A percentile compares a stretch with the other conserved stretches of the same genome.
These are phyloP conservation scores for Drosophila prosaltans DNA, from an alignment of 1,140 invertebrate genomes.

Conservation along the genomic window DNA sequence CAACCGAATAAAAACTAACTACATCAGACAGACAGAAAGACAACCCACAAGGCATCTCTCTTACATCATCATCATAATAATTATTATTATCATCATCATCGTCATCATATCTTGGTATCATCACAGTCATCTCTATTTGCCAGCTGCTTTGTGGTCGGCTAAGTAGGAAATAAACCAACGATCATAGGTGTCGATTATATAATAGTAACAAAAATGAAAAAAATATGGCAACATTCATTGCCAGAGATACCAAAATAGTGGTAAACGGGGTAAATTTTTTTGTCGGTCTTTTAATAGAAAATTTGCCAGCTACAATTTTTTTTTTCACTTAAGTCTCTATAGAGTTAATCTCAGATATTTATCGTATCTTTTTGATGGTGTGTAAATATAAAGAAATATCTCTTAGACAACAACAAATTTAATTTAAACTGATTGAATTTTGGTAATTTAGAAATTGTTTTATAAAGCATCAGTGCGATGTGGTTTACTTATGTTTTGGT, in stretches of 20 bases:
- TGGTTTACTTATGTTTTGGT: no score
- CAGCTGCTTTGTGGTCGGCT: slow-evolving; percentile 30
- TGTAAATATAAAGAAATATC: no score
- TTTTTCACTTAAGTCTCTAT: no score
- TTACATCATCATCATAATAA: slow-evolving; percentile 28
- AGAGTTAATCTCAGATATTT: no score
- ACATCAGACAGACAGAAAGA: background rate
- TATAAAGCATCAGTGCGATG: no score
- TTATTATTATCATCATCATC: background rate
- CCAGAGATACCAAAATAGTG: background rate
- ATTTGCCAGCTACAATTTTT: no score
- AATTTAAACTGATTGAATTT: no score
- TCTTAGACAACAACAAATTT: no score
- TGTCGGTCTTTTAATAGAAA: no score
- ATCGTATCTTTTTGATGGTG: no score
- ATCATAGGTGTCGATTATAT: slow-evolving; percentile 56
- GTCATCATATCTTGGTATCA: background rate
- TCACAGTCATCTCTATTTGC: slow-evolving; percentile 16
- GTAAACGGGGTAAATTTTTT: background rate
- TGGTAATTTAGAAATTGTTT: no score
- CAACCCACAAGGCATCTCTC: slow-evolving; percentile 20
- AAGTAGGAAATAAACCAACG: slow-evolving; percentile 43
- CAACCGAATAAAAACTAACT: slow-evolving; percentile 22
- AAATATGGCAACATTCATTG: background rate
- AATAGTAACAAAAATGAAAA: slow-evolving; percentile 27